phyloP scores from a whole-genome alignment of 2,113 vertebrate species.

The Heterocephalus glaber region DNA sequence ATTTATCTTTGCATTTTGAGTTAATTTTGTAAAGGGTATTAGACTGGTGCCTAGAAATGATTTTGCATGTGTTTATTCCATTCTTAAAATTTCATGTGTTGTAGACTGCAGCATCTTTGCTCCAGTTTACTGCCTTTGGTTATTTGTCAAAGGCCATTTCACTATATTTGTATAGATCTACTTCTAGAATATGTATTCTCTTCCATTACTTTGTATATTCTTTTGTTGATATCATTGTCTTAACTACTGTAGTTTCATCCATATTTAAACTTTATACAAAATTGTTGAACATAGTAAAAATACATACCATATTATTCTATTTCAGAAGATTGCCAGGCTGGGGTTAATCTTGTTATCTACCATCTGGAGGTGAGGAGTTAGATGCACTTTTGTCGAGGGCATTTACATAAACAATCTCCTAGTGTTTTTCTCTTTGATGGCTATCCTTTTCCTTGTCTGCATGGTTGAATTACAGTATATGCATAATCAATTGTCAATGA shows the following conservation, averaged over 20 bases:
- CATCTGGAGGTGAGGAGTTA: background rate
- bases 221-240: background rate
- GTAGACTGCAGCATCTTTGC: background rate
- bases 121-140: no score
- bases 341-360: background rate
- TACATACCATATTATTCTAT: background rate
- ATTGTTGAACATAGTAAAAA: background rate
- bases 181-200: background rate
- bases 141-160: background rate
- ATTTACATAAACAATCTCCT: background rate
- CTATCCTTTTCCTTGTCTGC: background rate
- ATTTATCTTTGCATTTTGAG: background rate
- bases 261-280: slow-evolving; percentile 10
- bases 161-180: background rate
- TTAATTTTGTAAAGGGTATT: background rate
- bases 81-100: background rate
- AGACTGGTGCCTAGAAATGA: background rate
- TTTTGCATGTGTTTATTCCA: background rate
- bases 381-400: background rate
- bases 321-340: background rate
- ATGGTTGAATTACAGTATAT: background rate
- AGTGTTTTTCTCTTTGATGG: background rate
- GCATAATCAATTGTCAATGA: background rate
- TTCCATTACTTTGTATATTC: background rate
- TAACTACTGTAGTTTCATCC: background rate